Evolutionary conservation across 2,113 vertebrate species (phyloP), one percentile per base, ranked within the genome.

Genomic region (Chloebia gouldiae): DNA sequence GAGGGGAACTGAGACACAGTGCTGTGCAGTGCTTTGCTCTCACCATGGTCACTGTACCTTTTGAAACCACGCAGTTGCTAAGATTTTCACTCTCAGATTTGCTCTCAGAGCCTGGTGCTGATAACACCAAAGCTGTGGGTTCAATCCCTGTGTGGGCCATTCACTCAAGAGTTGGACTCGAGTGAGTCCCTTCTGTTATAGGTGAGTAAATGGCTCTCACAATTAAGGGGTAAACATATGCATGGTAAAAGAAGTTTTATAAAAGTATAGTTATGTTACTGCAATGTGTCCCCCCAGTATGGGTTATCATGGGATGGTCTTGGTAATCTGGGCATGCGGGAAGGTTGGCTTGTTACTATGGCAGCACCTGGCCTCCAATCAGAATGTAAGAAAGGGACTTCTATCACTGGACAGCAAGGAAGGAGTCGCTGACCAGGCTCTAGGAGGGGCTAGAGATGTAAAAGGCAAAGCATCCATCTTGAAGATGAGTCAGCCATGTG

Each of bases 61-160:
- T 40, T 5, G 12, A 59, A 77, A 42, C 14, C 15, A 17, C 0
- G 2, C 42, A 37, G 50, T 3, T 70, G 28, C 1, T n/a, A 22
- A 35, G 31, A 78, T 50, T 85, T 84, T 42, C 83, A 73, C 72
- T 61, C 27, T n/a, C 18, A 68, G 27, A 6, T 37, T 18, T 44
- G 33, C 39, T 60, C 11, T 25, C 31, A 44, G 71, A 66, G 44
- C 37, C 3, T 2, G 18, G 17, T 15, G 53, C 37, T 45, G 22
- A 15, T 27, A 19, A 10, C 39, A 19, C 45, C 63, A 19, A 10
- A 35, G 72, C 4, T 51, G 27, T 15, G 21, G 6, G 7, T 6
- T 31, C 0, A 0, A 15, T 15, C 45, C 25, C 27, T 28, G 6
- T 4, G 2, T 10, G 39, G 15, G 18, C 27, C 45, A 7, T 7